phyloP scores from a whole-genome alignment of 2,888 invertebrate genomes.

The Mystacides longicornis region DNA sequence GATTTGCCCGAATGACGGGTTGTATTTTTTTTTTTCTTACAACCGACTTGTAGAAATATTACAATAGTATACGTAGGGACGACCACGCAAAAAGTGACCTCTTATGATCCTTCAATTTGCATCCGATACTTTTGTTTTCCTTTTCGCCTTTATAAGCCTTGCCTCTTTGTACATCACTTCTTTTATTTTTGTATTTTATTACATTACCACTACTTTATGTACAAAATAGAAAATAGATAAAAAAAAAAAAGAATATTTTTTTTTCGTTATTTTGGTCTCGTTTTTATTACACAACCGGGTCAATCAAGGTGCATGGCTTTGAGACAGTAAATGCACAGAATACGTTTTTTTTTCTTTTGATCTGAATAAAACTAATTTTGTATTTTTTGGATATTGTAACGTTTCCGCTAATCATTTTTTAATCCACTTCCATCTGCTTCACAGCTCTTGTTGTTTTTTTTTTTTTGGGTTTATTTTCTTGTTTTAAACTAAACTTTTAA shows the following conservation, averaged over 20 bases:
- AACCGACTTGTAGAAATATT: too few relatives aligned
- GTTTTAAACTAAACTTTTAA: neutral
- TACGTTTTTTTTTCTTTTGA: conserved; percentile 15
- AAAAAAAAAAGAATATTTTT: neutral
- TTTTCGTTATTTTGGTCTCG: neutral
- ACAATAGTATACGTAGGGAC: neutral
- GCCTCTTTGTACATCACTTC: conserved; percentile 18
- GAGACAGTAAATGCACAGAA: conserved; percentile 21
- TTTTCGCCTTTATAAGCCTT: too few relatives aligned
- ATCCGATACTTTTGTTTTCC: conserved; percentile 19
- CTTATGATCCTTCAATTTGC: conserved; percentile 19
- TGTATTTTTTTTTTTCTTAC: too few relatives aligned
- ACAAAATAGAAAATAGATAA: neutral
- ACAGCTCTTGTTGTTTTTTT: neutral
- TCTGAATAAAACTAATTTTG: conserved; percentile 11
- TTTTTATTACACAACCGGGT: conserved; percentile 11
- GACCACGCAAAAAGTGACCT: conserved; percentile 23
- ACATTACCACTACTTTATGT: neutral
- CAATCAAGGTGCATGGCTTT: conserved; percentile 26
- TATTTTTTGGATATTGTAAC: conserved; percentile 9
- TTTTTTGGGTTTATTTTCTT: neutral
- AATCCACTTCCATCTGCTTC: neutral
- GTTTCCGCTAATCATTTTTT: conserved; percentile 13
- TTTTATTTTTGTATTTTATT: conserved; percentile 14
- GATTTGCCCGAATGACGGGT: too few relatives aligned